Percentiles rank a stretch among this genome's conserved stretches.
Evolutionary conservation across 2,113 vertebrate genomes (phyloP).

Genomic region (Australoheros scitulus): DNA sequence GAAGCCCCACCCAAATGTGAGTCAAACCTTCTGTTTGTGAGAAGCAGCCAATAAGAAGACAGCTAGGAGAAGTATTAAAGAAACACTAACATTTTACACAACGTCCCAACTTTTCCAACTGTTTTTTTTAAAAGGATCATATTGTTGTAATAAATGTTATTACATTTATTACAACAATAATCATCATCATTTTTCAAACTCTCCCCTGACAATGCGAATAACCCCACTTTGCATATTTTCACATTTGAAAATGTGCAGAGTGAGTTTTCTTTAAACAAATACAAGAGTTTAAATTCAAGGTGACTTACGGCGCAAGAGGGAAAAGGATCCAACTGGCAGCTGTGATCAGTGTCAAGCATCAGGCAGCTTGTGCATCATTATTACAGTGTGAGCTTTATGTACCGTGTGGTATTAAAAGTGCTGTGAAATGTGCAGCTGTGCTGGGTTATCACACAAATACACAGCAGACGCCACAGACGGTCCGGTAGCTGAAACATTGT

Average conservation of each 20-base stretch:
- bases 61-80: not conserved
- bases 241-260: not conserved
- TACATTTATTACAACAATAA: too few species aligned
- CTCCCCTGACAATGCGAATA: not conserved
- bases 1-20: accelerated
- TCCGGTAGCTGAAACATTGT: too few species aligned
- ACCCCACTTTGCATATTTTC: not conserved
- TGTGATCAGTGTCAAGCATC: not conserved
- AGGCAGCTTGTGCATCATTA: not conserved
- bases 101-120: too few species aligned
- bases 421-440: not conserved
- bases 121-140: too few species aligned
- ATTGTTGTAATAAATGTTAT: too few species aligned
- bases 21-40: not conserved
- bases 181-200: too few species aligned
- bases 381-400: not conserved
- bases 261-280: not conserved
- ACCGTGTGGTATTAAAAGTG: not conserved
- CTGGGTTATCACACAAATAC: not conserved
- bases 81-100: too few species aligned
- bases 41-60: not conserved
- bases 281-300: not conserved
- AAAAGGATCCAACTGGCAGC: not conserved
- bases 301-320: not conserved
- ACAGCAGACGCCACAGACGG: not conserved